Evolutionary conservation across 2,113 vertebrate genomes (phyloP).

Genomic region (Eretmochelys imbricata): DNA sequence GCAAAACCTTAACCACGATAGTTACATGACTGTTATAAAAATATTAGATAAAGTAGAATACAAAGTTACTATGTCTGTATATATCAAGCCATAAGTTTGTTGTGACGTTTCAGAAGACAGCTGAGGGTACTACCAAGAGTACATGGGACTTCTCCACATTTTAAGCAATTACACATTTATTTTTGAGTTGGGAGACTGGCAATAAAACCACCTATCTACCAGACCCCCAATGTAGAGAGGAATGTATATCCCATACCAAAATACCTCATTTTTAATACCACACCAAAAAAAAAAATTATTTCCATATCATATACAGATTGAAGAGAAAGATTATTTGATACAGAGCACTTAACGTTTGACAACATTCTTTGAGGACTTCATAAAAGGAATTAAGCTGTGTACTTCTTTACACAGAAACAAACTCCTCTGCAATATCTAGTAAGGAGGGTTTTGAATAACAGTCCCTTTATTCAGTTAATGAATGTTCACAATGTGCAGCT

Average conservation of each 20-base stretch:
- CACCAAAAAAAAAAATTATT: background rate
- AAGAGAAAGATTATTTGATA: background rate
- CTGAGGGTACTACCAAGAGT: background rate
- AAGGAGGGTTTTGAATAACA: background rate
- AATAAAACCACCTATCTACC: background rate
- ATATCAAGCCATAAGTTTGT: background rate
- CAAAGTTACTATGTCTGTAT: background rate
- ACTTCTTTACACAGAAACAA: background rate
- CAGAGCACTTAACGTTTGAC: background rate
- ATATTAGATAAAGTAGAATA: background rate
- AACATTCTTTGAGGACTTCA: background rate
- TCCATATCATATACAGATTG: background rate
- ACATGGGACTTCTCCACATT: background rate
- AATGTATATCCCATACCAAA: background rate
- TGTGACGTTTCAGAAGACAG: background rate
- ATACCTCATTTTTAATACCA: background rate
- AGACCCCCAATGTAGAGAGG: background rate
- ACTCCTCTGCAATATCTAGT: rapidly evolving
- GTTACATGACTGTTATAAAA: background rate
- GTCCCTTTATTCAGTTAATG: background rate
- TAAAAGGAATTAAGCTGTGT: rapidly evolving
- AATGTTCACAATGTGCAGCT: background rate
- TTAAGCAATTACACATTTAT: background rate
- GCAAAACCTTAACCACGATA: background rate
- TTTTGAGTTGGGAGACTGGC: background rate